Evolutionary conservation across 2,797 vertebrate species (phyloP).

Genomic region (Rhinichthys osculus): DNA sequence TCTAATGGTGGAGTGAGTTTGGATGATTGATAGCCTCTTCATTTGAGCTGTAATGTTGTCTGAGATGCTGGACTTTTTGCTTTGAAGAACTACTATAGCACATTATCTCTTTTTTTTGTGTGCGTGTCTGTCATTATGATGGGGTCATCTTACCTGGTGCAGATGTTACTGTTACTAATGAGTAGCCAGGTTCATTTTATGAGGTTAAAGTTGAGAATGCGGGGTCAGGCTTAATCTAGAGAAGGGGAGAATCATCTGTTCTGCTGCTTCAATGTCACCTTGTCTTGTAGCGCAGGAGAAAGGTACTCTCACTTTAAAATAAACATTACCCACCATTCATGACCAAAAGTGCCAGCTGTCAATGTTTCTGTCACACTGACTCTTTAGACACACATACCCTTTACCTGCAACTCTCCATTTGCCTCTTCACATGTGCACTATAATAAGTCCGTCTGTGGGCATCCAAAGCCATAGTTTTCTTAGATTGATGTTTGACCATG

Average conservation of each 20-base stretch:
- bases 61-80: neutral
- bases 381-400: constrained; percentile 47
- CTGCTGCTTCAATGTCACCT: constrained; percentile 67
- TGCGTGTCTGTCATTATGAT: constrained; percentile 79
- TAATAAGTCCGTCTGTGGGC: neutral
- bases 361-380: constrained; percentile 70
- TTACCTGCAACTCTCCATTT: constrained; percentile 9
- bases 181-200: constrained; percentile 80
- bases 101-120: constrained; percentile 76
- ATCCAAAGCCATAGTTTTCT: neutral
- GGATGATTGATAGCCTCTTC: constrained; percentile 8
- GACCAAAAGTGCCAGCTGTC: constrained; percentile 66
- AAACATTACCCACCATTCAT: constrained; percentile 7
- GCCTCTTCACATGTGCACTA: constrained; percentile 70
- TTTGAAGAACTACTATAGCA: constrained; percentile 66
- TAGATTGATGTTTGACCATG: neutral
- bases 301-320: constrained; percentile 28
- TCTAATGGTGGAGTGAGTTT: neutral
- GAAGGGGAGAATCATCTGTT: constrained; percentile 54
- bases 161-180: constrained; percentile 85
- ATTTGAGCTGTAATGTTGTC: constrained; percentile 20
- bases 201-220: constrained; percentile 81
- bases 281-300: constrained; percentile 61
- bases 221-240: constrained; percentile 75
- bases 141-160: constrained; percentile 74